Evolutionary conservation across 2,888 invertebrate species (phyloP).

Genomic region (Cephus pygmeus): DNA sequence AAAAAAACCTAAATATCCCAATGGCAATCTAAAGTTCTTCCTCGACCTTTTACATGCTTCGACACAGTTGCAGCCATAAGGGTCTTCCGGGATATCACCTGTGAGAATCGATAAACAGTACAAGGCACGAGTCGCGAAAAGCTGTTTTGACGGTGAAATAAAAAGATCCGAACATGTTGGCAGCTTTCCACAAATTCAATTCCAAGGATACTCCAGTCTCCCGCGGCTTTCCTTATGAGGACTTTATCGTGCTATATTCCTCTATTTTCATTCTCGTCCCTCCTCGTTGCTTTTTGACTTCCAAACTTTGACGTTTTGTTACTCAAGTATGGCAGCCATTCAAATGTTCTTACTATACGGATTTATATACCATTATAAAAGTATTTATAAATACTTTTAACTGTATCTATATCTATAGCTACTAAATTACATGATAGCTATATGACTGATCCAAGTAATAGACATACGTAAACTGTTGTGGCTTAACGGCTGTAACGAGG

Average conservation of each 20-base stretch:
- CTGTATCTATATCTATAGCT: not conserved
- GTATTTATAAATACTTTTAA: not conserved
- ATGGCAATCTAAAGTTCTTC: not conserved
- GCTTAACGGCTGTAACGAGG: not conserved
- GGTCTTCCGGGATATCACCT: not conserved
- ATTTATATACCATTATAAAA: no score
- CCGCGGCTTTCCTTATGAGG: not conserved
- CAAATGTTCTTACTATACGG: not conserved
- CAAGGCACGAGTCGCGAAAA: not conserved
- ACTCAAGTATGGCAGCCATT: not conserved
- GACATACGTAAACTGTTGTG: not conserved
- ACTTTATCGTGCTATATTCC: not conserved
- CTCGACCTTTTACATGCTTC: not conserved
- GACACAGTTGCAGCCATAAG: not conserved
- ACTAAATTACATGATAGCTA: not conserved
- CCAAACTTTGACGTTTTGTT: not conserved
- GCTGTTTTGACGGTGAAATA: not conserved
- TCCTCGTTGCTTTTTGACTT: not conserved
- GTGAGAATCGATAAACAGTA: not conserved
- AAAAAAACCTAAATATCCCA: not conserved
- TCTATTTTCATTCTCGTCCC: not conserved
- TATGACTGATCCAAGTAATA: not conserved
- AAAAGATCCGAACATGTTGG: not conserved
- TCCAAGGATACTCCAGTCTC: not conserved
- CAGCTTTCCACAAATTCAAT: slow-evolving; percentile 8